Base-by-base conservation (phyloP, 1,140 invertebrate genomes). In the Anadara kagoshimensis region DNA sequence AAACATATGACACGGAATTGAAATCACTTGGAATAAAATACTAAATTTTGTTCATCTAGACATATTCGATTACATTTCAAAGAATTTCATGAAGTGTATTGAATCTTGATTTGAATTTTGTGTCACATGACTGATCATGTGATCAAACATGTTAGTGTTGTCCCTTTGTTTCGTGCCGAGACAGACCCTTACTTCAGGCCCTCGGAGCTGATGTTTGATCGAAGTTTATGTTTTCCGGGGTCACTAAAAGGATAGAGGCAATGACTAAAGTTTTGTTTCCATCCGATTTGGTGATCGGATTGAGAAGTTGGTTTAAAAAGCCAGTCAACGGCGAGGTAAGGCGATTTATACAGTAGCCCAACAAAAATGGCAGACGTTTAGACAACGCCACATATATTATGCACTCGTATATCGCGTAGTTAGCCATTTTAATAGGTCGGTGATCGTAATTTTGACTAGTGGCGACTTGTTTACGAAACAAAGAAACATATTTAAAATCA, bases 121-220 rank as follows among this genome's bases (percentile, higher is more conserved):
- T 16, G 49, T 67, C 73, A 75, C 73, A 47, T 75, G 73, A 75
- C 14, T 45, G 54, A 65, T 75, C 73, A 75, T 75, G 73, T 75
- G 73, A 69, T 54, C 58, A 36, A 5, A 36, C 29, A 36, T 36
- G 29, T 36, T 53, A 29, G 44, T 26, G 51, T 47, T 54, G 26
- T 54, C 45, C 51, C 59, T 72, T 62, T 72, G 70, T 66, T 67
- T 29, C 56, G 29, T 29, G 29, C 44, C 62, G 62, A 47, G 47
- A 47, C 62, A 47, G 44, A 44, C 44, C 29, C 47, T 44, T 24
- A 47, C 47, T 64, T 64, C 44, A 47, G 44, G 62, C 51, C 44
- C 7, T 3, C 7, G 7, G 29, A 36, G 10, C 16, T 22, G 20
- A 51, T 51, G 16, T 51, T 51, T 22, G 49, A 18, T 51, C 49